Percentiles rank a stretch among this genome's conserved stretches.
These are phyloP conservation scores for Diploptera punctata DNA, from an alignment of 2,888 invertebrate species.

Conservation along the genomic window DNA sequence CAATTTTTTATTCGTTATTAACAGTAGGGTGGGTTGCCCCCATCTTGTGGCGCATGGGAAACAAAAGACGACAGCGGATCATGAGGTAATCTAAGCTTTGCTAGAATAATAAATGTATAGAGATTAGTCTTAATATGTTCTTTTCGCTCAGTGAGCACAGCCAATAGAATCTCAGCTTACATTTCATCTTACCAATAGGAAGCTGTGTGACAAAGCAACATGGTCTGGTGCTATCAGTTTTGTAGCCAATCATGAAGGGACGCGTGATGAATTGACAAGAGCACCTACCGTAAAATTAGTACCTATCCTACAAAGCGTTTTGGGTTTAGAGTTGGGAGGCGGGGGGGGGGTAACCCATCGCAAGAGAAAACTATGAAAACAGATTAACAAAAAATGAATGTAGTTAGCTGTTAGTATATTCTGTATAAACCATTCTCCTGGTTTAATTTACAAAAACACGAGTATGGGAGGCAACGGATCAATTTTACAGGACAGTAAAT, in stretches of 20 bases:
- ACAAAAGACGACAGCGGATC: too few species aligned
- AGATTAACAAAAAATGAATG: slow-evolving; percentile 16
- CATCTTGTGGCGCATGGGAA: too few species aligned
- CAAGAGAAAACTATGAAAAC: slow-evolving; percentile 12
- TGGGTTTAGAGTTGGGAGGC: background rate
- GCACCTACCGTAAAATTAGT: slow-evolving; percentile 51
- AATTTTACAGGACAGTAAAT: too few species aligned
- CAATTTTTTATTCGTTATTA: too few species aligned
- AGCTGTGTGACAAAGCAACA: background rate
- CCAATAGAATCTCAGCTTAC: slow-evolving; percentile 15
- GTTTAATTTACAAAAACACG: slow-evolving; percentile 18
- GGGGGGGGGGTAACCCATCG: background rate
- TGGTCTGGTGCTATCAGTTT: slow-evolving; percentile 4
- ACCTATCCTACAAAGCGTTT: slow-evolving; percentile 15
- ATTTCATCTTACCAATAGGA: slow-evolving; percentile 4
- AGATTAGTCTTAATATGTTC: slow-evolving; percentile 40
- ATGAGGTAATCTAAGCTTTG: background rate
- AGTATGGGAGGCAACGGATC: too few species aligned
- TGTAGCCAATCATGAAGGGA: slow-evolving; percentile 32
- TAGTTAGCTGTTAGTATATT: background rate
- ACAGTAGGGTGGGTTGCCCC: too few species aligned
- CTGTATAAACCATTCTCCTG: background rate
- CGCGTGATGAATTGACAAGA: slow-evolving; percentile 49
- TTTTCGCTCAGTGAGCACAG: slow-evolving; percentile 20
- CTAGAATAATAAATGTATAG: slow-evolving; percentile 39